Percentiles rank a stretch among this genome's conserved stretches.
Conservation (phyloP, 2,113 vertebrate genomes). For the Lipophrys pholis region DNA sequence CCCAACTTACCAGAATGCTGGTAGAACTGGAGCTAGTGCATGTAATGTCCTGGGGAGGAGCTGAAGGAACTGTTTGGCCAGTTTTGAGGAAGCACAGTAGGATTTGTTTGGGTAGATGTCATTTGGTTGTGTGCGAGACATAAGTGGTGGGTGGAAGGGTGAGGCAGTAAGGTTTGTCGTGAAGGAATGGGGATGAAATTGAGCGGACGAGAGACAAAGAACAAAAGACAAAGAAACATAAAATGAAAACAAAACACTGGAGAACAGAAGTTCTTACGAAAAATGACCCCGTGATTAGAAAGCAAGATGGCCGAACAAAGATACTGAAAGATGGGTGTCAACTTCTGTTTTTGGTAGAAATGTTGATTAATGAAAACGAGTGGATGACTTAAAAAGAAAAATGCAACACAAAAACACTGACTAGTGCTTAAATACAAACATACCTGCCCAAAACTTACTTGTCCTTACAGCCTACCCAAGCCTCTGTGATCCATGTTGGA, state of each 20-base stretch:
- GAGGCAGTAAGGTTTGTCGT: slow-evolving; percentile 65
- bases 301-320: slow-evolving; percentile 66
- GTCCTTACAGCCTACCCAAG: slow-evolving; percentile 67
- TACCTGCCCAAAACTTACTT: slow-evolving; percentile 74
- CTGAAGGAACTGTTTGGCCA: slow-evolving; percentile 94
- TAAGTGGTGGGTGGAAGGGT: slow-evolving; percentile 68
- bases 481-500: slow-evolving; percentile 59
- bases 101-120: slow-evolving; percentile 64
- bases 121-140: slow-evolving; percentile 66
- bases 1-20: slow-evolving; percentile 99
- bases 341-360: slow-evolving; percentile 80
- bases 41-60: slow-evolving; percentile 96
- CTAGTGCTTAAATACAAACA: slow-evolving; percentile 66
- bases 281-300: slow-evolving; percentile 57
- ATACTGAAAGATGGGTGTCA: slow-evolving; percentile 88
- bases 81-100: slow-evolving; percentile 59
- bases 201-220: slow-evolving; percentile 88
- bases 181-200: slow-evolving; percentile 80
- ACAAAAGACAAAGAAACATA: slow-evolving; percentile 84
- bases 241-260: slow-evolving; percentile 81
- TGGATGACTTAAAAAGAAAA: slow-evolving; percentile 63
- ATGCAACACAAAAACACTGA: slow-evolving; percentile 69
- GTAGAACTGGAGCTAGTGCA: slow-evolving; percentile 96
- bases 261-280: slow-evolving; percentile 64
- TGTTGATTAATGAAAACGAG: slow-evolving; percentile 84